A percentile compares a stretch with the other conserved stretches of the same genome.
These are phyloP conservation scores for Hydrocynus forskahlii DNA, from an alignment of 2,797 vertebrate genomes.

Conservation along the genomic window DNA sequence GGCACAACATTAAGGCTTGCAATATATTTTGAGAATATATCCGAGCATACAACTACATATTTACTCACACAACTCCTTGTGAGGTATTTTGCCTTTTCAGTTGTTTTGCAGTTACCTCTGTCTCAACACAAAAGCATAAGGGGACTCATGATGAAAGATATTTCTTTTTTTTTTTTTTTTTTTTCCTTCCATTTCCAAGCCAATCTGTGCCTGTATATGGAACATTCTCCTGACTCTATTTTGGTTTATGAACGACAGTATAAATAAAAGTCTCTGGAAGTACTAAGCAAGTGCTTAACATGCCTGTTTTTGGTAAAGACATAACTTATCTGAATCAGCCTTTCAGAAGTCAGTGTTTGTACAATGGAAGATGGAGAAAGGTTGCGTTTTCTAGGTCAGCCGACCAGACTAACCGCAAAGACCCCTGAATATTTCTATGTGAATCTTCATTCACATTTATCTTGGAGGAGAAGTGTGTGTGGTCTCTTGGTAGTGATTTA, in stretches of 20 bases:
- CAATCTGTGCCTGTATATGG: constrained; percentile 78
- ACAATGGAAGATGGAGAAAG: neutral
- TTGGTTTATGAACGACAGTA: constrained; percentile 81
- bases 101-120: constrained; percentile 60
- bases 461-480: neutral
- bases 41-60: constrained; percentile 47
- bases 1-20: constrained; percentile 40
- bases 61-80: constrained; percentile 63
- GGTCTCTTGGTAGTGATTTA: neutral
- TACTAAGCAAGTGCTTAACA: constrained; percentile 55
- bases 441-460: neutral
- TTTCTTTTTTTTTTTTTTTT: neutral
- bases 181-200: constrained; percentile 66
- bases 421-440: neutral
- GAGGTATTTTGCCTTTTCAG: constrained; percentile 55
- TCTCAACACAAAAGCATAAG: constrained; percentile 24
- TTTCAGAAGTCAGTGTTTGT: neutral
- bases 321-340: neutral
- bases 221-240: constrained; percentile 77
- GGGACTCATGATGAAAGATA: constrained; percentile 16
- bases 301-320: constrained; percentile 27
- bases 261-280: constrained; percentile 71
- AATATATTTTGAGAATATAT: constrained; percentile 65
- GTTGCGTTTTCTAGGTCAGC: neutral
- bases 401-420: neutral